Percentiles rank a stretch among this genome's conserved stretches.
These are phyloP conservation scores for Scomberomorus guttatus DNA, from an alignment of 2,797 vertebrate species.

Conservation along the genomic window DNA sequence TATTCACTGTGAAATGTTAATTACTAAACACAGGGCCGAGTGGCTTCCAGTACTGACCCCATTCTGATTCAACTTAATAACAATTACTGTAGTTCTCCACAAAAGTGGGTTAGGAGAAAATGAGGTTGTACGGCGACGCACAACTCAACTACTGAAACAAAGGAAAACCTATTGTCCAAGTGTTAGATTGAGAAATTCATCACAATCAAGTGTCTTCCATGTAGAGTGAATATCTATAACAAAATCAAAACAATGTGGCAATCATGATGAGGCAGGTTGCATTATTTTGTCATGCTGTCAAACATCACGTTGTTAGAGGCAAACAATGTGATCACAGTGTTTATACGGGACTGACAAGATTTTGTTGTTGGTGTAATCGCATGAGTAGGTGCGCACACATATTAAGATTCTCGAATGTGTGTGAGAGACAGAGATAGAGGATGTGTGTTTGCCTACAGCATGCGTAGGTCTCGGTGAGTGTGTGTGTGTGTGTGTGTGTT, in stretches of 20 bases:
- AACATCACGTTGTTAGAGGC: too few relatives aligned
- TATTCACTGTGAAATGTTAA: constrained; percentile 83
- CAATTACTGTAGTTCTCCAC: constrained; percentile 72
- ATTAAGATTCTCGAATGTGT: constrained; percentile 12
- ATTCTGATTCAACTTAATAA: constrained; percentile 84
- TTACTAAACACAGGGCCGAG: constrained; percentile 78
- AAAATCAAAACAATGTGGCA: constrained; percentile 1
- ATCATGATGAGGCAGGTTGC: not conserved
- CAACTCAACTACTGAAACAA: constrained; percentile 64
- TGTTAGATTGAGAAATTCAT: constrained; percentile 15
- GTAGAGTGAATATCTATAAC: not conserved
- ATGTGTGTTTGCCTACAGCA: constrained; percentile 21
- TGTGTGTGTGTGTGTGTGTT: constrained; percentile 59
- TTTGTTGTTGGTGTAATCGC: constrained; percentile 15
- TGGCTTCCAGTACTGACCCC: constrained; percentile 81
- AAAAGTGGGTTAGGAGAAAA: constrained; percentile 83
- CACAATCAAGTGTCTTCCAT: not conserved
- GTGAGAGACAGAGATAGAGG: not conserved
- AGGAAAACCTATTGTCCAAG: constrained; percentile 52
- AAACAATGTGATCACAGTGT: constrained; percentile 1
- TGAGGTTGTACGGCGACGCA: constrained; percentile 67
- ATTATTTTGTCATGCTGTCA: constrained; percentile 3
- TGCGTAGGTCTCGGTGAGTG: constrained; percentile 8
- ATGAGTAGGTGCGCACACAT: not conserved
- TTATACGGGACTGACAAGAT: constrained; percentile 13